A percentile compares a stretch with the other conserved stretches of the same genome.
Evolutionary conservation across 2,113 vertebrate species (phyloP).

Genomic region (Sardina pilchardus): DNA sequence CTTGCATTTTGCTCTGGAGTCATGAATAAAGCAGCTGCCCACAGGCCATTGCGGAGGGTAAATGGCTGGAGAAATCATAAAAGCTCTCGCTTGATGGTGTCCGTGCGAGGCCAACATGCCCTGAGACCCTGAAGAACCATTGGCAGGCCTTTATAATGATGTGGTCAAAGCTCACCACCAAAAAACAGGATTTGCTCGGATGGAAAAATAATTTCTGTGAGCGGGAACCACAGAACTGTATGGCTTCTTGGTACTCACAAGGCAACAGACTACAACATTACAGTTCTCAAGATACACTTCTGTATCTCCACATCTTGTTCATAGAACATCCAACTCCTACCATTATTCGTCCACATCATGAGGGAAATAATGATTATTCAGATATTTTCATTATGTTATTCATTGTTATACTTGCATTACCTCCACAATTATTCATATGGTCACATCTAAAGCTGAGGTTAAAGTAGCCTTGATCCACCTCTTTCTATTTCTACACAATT

Average conservation of each 20-base stretch:
- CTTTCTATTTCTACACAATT: too few species aligned
- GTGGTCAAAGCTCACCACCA: neutral
- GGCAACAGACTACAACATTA: neutral
- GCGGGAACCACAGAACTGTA: neutral
- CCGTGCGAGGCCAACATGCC: neutral
- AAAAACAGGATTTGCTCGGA: neutral
- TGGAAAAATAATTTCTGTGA: neutral
- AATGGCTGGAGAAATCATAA: neutral
- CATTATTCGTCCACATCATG: neutral
- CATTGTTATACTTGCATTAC: too few species aligned
- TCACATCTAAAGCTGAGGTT: too few species aligned
- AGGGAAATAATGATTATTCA: neutral
- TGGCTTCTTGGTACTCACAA: neutral
- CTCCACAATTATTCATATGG: too few species aligned
- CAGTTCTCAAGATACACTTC: neutral
- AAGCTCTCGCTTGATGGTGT: neutral
- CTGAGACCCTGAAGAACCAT: neutral
- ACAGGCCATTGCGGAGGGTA: neutral
- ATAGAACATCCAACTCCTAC: too few species aligned
- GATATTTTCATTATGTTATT: too few species aligned
- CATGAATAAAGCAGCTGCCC: neutral
- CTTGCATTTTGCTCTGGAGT: neutral
- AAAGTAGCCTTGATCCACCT: too few species aligned
- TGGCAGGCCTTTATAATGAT: neutral
- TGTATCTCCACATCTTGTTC: neutral